Base-by-base conservation (phyloP, 2,888 invertebrate genomes). In the Arrhopalites spinosus region DNA sequence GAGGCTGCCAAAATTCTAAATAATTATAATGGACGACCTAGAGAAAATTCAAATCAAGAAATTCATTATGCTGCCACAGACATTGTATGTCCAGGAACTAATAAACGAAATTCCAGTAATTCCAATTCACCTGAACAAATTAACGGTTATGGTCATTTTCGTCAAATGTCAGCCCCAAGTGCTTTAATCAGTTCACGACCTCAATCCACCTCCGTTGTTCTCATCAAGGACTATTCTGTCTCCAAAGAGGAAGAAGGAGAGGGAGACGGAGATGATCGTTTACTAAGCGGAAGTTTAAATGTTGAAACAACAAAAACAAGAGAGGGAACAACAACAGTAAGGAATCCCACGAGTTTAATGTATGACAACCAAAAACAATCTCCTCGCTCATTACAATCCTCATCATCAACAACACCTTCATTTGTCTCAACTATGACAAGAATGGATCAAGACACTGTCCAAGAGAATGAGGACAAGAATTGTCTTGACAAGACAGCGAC, bases 11-110 rank as follows among this genome's bases (percentile, higher is more conserved):
- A 27, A 15, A 50, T 70, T 17, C 59, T 68, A 30, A 69, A 69
- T 36, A 47, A 61, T n/a, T 72, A 63, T 27, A 17, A 27, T 25
- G 61, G 53, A n/a, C 17, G 23, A 15, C 29, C 29, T 20, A 64
- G n/a, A 27, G 20, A 47, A 56, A 30, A 36, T 73, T 66, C 50
- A 73, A 74, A 15, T 61, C 47, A 77, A 36, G 82, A 81, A 78
- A 81, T 81, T 20, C 82, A 82, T 72, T 82, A 82, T 56, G 81
- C 81, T 3, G 79, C 82, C 1, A 81, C 81, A 17, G 82, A 82
- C 59, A 50, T 80, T 27, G 73, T 81, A 13, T 70, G 50, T 56
- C 70, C 70, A 1, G 56, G 30, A 56, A 29, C 7, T n/a, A n/a
- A n/a, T n/a, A n/a, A n/a, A n/a, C n/a, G n/a, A n/a, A n/a, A n/a